Base-by-base conservation (phyloP, 2,888 invertebrate genomes). In the Dryobota labecula region DNA sequence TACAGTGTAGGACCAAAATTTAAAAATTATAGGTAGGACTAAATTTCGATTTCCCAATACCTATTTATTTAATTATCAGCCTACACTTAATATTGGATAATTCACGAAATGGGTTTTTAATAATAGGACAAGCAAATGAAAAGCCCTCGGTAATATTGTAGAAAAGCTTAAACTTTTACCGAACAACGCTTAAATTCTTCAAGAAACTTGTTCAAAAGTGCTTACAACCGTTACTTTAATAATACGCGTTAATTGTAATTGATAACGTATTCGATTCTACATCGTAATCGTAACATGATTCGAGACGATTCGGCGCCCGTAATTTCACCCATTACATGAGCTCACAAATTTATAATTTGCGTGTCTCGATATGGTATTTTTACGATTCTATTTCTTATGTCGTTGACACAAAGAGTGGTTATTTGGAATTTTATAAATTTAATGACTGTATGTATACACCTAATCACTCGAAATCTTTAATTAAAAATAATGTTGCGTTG, bases 221-320 rank as follows among this genome's bases (percentile, higher is more conserved):
- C 91, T 93, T 92, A 91, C 60, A 92, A 92, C 92, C 87, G 93
- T 93, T 92, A 92, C 88, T 84, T 88, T 92, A 89, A 92, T 93
- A 90, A 92, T 92, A 91, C 90, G 88, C 89, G 90, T 91, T 93
- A 91, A 94, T 93, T 92, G 90, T 91, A 93, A 94, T 92, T 91
- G 92, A 93, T 94, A 92, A 89, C 89, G 88, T 91, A 92, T 91
- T 91, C 91, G 90, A 92, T 90, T 90, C 88, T 90, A 90, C 87
- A 89, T 90, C 89, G 90, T 92, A 93, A 93, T 92, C 91, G 92
- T 92, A 93, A 93, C 90, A 89, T 90, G 90, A 91, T 91, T 91
- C 88, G 89, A 91, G 88, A 88, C 89, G 90, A 94, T 93, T 94
- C 92, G 91, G 89, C 87, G 87, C 90, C 92, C 90, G 88, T 94